A percentile compares a stretch with the other conserved stretches of the same genome.
Evolutionary conservation across 2,113 vertebrate species (phyloP).

Genomic region (Cottus gobio): DNA sequence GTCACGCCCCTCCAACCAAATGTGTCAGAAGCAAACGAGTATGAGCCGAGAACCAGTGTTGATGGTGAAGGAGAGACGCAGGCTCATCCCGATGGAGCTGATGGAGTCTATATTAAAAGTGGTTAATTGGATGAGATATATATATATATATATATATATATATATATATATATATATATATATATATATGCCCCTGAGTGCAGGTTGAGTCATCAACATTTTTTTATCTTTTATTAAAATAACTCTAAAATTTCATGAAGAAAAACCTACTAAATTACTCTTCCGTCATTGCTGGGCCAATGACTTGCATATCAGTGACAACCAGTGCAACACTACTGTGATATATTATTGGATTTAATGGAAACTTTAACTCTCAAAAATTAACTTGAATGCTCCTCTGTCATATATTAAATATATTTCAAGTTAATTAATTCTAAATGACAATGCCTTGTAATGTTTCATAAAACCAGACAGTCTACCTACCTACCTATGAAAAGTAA

Average conservation of each 20-base stretch:
- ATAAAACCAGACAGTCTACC: neutral
- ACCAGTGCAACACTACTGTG: neutral
- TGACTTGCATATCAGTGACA: neutral
- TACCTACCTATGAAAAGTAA: no score
- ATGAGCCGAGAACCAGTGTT: neutral
- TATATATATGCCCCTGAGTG: neutral
- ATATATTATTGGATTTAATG: neutral
- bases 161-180: neutral
- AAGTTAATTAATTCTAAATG: neutral
- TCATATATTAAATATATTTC: neutral
- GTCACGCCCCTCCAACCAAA: neutral
- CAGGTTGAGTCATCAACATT: neutral
- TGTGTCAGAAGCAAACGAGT: neutral
- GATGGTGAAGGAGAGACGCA: neutral
- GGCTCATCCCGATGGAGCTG: neutral
- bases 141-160: neutral
- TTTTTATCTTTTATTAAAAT: neutral
- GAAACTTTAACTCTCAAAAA: neutral
- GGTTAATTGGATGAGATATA: neutral
- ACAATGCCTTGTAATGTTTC: neutral
- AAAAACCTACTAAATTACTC: neutral
- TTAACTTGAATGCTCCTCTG: neutral
- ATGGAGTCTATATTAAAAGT: neutral
- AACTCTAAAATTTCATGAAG: neutral
- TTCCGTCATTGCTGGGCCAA: neutral